A percentile compares a stretch with the other conserved stretches of the same genome.
These are phyloP conservation scores for Tortrix viridana DNA, from an alignment of 2,888 invertebrate genomes.

Conservation along the genomic window DNA sequence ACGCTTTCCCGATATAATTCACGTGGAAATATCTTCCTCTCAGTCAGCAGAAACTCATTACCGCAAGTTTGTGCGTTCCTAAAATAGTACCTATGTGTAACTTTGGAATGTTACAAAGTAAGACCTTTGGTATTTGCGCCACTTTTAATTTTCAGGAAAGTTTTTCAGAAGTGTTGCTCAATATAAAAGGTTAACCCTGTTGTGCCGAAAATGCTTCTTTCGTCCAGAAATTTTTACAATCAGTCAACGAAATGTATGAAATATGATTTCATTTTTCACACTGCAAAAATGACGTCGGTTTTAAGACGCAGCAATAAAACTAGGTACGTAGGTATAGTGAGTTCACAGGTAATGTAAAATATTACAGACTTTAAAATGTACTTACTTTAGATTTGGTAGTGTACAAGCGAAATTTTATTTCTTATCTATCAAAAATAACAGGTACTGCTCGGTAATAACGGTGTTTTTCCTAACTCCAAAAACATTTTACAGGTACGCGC, in stretches of 20 bases:
- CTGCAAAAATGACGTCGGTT: too few relatives aligned
- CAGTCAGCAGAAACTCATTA: conserved; percentile 54
- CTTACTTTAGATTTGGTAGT: not conserved
- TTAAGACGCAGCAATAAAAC: too few relatives aligned
- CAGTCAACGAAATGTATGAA: too few relatives aligned
- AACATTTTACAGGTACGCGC: conserved; percentile 47
- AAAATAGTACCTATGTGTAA: conserved; percentile 48
- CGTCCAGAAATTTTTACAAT: too few relatives aligned
- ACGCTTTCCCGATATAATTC: conserved; percentile 45
- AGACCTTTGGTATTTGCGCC: not conserved
- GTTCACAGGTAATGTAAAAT: too few relatives aligned
- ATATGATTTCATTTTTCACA: too few relatives aligned
- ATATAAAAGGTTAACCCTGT: too few relatives aligned
- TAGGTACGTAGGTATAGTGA: too few relatives aligned
- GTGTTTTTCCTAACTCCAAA: conserved; percentile 7
- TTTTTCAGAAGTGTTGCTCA: too few relatives aligned
- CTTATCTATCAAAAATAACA: not conserved
- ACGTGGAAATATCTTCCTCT: conserved; percentile 49
- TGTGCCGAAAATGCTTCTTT: too few relatives aligned
- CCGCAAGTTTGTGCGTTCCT: conserved; percentile 42
- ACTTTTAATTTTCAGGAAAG: not conserved
- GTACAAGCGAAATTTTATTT: not conserved
- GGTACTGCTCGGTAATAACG: not conserved
- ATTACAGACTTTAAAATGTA: not conserved
- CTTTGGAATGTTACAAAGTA: conserved; percentile 12